Conservation (phyloP, 2,113 vertebrate genomes). For the Microtus oregoni region DNA sequence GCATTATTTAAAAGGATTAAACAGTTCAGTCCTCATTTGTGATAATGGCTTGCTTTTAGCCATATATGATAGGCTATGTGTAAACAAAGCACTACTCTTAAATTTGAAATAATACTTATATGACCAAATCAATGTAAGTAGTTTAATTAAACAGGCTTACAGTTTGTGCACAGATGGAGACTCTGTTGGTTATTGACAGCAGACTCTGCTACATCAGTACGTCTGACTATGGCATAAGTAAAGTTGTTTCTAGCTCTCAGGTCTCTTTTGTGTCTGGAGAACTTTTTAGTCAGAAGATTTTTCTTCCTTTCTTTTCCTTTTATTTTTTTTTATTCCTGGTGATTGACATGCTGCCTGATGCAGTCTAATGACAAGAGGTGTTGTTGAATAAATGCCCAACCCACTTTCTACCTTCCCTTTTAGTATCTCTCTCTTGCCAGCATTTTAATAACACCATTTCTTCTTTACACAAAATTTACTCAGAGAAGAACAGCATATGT, state of each 20-base stretch:
- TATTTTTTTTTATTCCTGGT: neutral
- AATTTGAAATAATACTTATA: neutral
- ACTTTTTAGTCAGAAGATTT: neutral
- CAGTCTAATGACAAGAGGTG: neutral
- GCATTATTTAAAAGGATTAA: constrained; percentile 16
- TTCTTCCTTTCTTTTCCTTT: neutral
- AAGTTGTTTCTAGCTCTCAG: neutral
- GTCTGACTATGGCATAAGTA: neutral
- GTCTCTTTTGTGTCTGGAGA: neutral
- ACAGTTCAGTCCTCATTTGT: neutral
- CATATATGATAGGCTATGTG: neutral
- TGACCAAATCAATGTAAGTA: neutral
- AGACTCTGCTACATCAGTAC: neutral
- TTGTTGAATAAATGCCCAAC: neutral
- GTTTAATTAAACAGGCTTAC: neutral
- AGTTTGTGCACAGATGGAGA: neutral
- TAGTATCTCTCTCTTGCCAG: neutral
- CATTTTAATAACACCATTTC: neutral
- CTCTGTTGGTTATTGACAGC: neutral
- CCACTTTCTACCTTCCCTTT: neutral
- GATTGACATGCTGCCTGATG: neutral
- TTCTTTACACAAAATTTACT: constrained; percentile 1
- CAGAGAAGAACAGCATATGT: neutral
- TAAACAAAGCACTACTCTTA: neutral
- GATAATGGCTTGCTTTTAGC: neutral